Evolutionary conservation across 2,888 invertebrate genomes (phyloP), one percentile per base, ranked within the genome.

Genomic region (Zaprionus obscuricornis): DNA sequence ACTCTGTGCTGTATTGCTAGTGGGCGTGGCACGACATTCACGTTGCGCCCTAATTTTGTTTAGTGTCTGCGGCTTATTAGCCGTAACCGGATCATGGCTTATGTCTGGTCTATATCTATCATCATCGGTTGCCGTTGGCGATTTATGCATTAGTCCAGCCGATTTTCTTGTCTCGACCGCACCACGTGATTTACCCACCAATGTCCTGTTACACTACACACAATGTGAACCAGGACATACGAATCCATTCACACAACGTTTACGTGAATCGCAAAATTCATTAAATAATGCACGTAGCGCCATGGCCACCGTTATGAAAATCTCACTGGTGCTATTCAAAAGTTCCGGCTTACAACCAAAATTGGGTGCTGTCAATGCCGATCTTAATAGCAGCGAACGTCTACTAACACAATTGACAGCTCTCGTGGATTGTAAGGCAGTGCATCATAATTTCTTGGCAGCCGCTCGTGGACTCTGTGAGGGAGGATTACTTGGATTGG

Each of bases 1-100:
- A 14, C 93, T 97, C 42, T 97, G 97, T 91, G 95, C 97, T 60
- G 94, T 97, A 64, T 92, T 97, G 82, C 92, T 98, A 62, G 96
- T 97, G 76, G 98, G 97, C 66, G 96, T 97, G 66, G 96, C 96
- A 11, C 92, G 95, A 17, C 96, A 97, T 90, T 97, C 96, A 11
- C 93, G 97, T 43, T 96, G 97, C 85, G 96, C 97, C 46, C 93
- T 98, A 47, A 95, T 98, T 84, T 93, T 96, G 91, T 96, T 97
- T 81, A 96, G 96, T 66, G 97, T 97, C 17, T 94, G 96, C 90
- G 94, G 95, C 33, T 91, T 96, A 14, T 92, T 98, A 85, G 96
- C 96, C 24, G 96, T 98, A 26, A 95, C 96, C 71, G 93, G 95
- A 54, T 96, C 96, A 67, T 98, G 97, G 96, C 92, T 96, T 78